These are phyloP conservation scores for Eristalinus aeneus DNA, from an alignment of 2,888 invertebrate species.

Conservation along the genomic window DNA sequence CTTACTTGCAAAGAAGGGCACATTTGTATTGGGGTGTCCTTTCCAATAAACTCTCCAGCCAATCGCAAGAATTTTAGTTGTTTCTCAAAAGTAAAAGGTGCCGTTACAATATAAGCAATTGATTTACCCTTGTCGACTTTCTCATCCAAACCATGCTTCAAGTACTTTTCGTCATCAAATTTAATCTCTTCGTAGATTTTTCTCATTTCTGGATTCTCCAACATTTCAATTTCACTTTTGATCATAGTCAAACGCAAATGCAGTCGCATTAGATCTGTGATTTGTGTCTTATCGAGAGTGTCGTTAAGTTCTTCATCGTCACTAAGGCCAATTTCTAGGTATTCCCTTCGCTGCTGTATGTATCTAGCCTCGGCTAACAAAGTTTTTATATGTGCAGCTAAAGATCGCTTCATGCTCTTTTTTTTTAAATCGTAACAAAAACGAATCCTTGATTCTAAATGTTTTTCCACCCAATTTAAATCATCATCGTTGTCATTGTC, in stretches of 20 bases:
- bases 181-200: slow-evolving; percentile 80
- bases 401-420: slow-evolving; percentile 81
- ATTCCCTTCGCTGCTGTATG: slow-evolving; percentile 81
- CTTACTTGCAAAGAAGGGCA: slow-evolving; percentile 77
- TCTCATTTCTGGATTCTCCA: slow-evolving; percentile 84
- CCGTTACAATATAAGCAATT: slow-evolving; percentile 80
- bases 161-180: slow-evolving; percentile 68
- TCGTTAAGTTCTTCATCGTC: slow-evolving; percentile 78
- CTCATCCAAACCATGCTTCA: slow-evolving; percentile 28
- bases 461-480: slow-evolving; percentile 82
- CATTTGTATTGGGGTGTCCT: slow-evolving; percentile 80
- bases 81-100: slow-evolving; percentile 80
- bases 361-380: slow-evolving; percentile 82
- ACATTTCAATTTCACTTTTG: slow-evolving; percentile 83
- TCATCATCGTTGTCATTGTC: slow-evolving; percentile 83
- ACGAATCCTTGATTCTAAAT: slow-evolving; percentile 82
- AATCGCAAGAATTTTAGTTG: slow-evolving; percentile 81
- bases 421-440: slow-evolving; percentile 84
- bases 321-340: slow-evolving; percentile 79
- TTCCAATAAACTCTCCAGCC: slow-evolving; percentile 79
- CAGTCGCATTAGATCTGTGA: slow-evolving; percentile 82
- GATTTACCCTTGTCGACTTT: slow-evolving; percentile 44
- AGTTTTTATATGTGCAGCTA: slow-evolving; percentile 82
- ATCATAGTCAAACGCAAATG: slow-evolving; percentile 83
- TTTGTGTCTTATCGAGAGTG: slow-evolving; percentile 76